These are phyloP conservation scores for Acronicta aceris DNA, from an alignment of 2,888 invertebrate species.

Conservation along the genomic window DNA sequence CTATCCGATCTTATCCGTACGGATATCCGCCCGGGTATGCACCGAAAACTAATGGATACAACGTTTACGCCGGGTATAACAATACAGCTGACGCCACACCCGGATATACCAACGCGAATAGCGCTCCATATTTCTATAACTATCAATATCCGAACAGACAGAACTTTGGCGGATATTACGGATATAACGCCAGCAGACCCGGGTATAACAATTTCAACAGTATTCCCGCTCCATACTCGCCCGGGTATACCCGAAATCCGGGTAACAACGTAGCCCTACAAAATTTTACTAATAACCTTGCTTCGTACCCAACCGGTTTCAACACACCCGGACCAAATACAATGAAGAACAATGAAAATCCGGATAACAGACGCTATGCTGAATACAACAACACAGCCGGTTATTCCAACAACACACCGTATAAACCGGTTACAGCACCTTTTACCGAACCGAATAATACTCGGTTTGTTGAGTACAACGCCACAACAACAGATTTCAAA, in stretches of 20 bases:
- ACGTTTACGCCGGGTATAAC: slow-evolving; percentile 3
- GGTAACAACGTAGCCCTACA: not conserved
- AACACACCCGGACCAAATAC: not conserved
- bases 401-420: slow-evolving; percentile 1
- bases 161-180: slow-evolving; percentile 28
- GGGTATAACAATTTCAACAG: slow-evolving; percentile 4
- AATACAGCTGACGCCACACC: slow-evolving; percentile 10
- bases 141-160: slow-evolving; percentile 41
- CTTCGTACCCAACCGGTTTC: not conserved
- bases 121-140: slow-evolving; percentile 21
- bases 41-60: not conserved
- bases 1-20: slow-evolving; percentile 32
- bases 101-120: slow-evolving; percentile 4
- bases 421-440: not conserved
- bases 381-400: not conserved
- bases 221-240: not conserved
- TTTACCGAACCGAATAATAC: slow-evolving; percentile 1
- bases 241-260: not conserved
- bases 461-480: no score
- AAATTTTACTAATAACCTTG: no score
- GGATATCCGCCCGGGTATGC: slow-evolving; percentile 35
- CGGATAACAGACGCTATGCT: slow-evolving; percentile 5
- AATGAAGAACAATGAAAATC: not conserved
- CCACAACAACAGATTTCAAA: not conserved
- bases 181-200: not conserved